Percentiles rank a stretch among this genome's conserved stretches.
phyloP scores from a whole-genome alignment of 2,797 vertebrate genomes.

The Eleutherodactylus coqui region DNA sequence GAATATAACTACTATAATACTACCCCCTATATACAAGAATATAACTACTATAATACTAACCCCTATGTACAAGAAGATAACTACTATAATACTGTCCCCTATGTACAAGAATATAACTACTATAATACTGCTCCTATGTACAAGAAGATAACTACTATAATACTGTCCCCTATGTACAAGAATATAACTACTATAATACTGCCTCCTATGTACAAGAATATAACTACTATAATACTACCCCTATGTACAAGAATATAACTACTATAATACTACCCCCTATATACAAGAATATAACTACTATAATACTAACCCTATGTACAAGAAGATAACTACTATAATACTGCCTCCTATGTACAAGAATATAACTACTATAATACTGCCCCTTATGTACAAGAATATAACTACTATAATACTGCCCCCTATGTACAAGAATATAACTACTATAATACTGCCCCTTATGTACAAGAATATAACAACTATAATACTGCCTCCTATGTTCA shows the following conservation, averaged over 20 bases:
- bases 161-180: conserved; percentile 1
- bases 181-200: conserved; percentile 15
- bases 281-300: conserved; percentile 2
- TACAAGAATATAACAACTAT: conserved; percentile 1
- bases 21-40: neutral
- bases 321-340: conserved; percentile 2
- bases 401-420: conserved; percentile 5
- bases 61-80: neutral
- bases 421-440: conserved; percentile 9
- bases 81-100: conserved; percentile 3
- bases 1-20: conserved; percentile 14
- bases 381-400: neutral
- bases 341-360: conserved; percentile 4
- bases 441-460: neutral
- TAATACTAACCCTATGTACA: conserved; percentile 8
- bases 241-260: conserved; percentile 18
- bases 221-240: conserved; percentile 9
- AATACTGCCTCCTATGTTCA: conserved; percentile 2
- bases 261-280: conserved; percentile 4
- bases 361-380: conserved; percentile 18
- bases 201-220: neutral
- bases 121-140: conserved; percentile 6
- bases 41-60: too few relatives aligned
- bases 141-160: conserved; percentile 1
- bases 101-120: conserved; percentile 13